These are phyloP conservation scores for Falcunculus frontatus DNA, from an alignment of 2,113 vertebrate genomes.

Conservation along the genomic window DNA sequence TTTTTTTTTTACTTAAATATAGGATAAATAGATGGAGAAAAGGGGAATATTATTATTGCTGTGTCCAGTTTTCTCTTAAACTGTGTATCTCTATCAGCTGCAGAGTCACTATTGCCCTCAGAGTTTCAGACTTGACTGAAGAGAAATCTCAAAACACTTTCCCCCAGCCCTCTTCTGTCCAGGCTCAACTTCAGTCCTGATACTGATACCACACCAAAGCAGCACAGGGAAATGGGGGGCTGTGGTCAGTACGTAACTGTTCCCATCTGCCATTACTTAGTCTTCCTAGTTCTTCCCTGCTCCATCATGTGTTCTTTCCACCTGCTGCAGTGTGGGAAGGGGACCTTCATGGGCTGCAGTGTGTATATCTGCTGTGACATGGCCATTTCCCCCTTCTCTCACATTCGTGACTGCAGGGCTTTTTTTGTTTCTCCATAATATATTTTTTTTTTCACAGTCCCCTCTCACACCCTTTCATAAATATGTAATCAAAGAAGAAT, in stretches of 20 bases:
- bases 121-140: not conserved
- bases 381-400: not conserved
- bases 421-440: not conserved
- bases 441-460: not conserved
- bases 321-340: not conserved
- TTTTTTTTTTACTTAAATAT: not conserved
- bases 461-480: not conserved
- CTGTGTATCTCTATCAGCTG: not conserved
- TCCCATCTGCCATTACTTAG: not conserved
- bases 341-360: not conserved
- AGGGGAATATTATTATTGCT: not conserved
- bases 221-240: not conserved
- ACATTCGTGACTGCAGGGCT: too few species aligned
- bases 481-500: not conserved
- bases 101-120: not conserved
- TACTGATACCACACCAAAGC: not conserved
- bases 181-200: not conserved
- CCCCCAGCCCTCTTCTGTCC: accelerated
- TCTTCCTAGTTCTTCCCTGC: not conserved
- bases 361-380: not conserved
- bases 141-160: not conserved
- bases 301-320: not conserved
- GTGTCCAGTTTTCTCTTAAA: not conserved
- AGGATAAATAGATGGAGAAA: not conserved
- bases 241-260: not conserved